Conservation (phyloP, 2,888 invertebrate genomes). For the Cataglyphis cursor region DNA sequence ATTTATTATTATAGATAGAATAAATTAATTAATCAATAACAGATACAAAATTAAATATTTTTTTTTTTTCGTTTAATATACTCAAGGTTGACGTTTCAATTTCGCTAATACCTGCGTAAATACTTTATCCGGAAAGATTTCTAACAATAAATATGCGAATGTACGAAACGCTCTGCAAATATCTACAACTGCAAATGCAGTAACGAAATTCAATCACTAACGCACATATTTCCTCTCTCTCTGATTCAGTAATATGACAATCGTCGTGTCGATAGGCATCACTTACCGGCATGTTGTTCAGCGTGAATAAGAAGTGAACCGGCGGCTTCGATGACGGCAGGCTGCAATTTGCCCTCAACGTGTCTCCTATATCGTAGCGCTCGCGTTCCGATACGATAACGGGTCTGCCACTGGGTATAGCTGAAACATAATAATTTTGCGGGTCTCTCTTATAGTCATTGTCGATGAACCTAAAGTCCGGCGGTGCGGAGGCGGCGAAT, state of each 20-base stretch:
- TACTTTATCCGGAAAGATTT: background rate
- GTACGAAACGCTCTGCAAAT: background rate
- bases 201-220: slow-evolving; percentile 2
- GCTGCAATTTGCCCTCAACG: slow-evolving; percentile 93
- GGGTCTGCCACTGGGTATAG: slow-evolving; percentile 91
- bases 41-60: too few relatives aligned
- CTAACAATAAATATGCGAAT: background rate
- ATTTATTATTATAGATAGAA: too few relatives aligned
- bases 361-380: slow-evolving; percentile 92
- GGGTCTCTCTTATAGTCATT: slow-evolving; percentile 62
- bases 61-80: background rate
- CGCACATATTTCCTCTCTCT: background rate
- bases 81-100: background rate
- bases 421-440: slow-evolving; percentile 88
- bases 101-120: background rate
- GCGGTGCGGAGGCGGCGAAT: slow-evolving; percentile 12
- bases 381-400: slow-evolving; percentile 91
- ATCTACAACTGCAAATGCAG: background rate
- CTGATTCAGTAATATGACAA: slow-evolving; percentile 65
- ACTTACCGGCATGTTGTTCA: slow-evolving; percentile 94
- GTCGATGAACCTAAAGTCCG: slow-evolving; percentile 29
- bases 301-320: slow-evolving; percentile 91
- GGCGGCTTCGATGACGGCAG: slow-evolving; percentile 92
- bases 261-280: slow-evolving; percentile 60
- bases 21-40: slow-evolving; percentile 9